phyloP scores from a whole-genome alignment of 2,113 vertebrate genomes.

The Amblyopsis rosae region DNA sequence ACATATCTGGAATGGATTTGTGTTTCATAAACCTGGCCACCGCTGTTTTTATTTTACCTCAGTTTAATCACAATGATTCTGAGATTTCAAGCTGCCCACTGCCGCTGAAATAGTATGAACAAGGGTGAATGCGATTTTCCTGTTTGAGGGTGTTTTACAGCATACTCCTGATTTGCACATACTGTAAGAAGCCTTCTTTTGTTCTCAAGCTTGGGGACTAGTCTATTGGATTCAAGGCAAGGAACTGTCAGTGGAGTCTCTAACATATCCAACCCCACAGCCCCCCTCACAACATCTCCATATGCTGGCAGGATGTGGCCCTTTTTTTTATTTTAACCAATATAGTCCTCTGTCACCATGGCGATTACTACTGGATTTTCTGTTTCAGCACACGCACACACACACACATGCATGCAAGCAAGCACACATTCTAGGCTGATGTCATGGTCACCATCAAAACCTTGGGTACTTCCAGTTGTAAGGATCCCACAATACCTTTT shows the following conservation, averaged over 20 bases:
- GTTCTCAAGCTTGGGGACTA: constrained; percentile 61
- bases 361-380: constrained; percentile 45
- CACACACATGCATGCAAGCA: constrained; percentile 28
- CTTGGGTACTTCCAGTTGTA: neutral
- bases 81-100: constrained; percentile 19
- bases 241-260: constrained; percentile 46
- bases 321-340: constrained; percentile 54
- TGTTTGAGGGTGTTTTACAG: constrained; percentile 44
- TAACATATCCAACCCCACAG: constrained; percentile 51
- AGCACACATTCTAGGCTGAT: constrained; percentile 27
- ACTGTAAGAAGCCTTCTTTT: constrained; percentile 65
- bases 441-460: constrained; percentile 12
- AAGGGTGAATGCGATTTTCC: constrained; percentile 25
- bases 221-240: constrained; percentile 39
- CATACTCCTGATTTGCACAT: constrained; percentile 55
- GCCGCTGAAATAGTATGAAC: constrained; percentile 31
- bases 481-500: neutral
- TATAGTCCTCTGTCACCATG: constrained; percentile 55
- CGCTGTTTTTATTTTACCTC: constrained; percentile 49
- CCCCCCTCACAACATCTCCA: constrained; percentile 51
- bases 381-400: constrained; percentile 27
- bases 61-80: constrained; percentile 51
- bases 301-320: constrained; percentile 67
- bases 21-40: constrained; percentile 33
- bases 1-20: constrained; percentile 56